Evolutionary conservation across 2,797 vertebrate genomes (phyloP).

Genomic region (Clarias pachynema): DNA sequence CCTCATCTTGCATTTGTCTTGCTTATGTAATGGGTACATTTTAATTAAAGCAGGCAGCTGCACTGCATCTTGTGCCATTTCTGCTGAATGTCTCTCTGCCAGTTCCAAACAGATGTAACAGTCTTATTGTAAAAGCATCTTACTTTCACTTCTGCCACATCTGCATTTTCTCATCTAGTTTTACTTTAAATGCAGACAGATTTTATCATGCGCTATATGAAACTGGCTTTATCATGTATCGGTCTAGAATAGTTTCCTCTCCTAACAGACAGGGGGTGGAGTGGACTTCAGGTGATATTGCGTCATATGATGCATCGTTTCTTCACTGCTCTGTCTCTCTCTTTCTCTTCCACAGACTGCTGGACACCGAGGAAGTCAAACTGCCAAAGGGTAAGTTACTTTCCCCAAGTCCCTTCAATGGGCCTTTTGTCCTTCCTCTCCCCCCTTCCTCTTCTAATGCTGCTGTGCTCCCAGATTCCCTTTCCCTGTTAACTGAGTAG

Average conservation of each 20-base stretch:
- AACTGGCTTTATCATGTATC: slow-evolving; percentile 30
- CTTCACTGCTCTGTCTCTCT: slow-evolving; percentile 45
- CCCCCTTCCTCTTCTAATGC: neutral
- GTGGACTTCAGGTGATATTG: slow-evolving; percentile 53
- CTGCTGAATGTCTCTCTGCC: neutral
- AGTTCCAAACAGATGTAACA: slow-evolving; percentile 16
- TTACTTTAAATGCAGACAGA: slow-evolving; percentile 13
- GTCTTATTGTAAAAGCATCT: slow-evolving; percentile 27
- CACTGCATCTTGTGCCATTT: neutral
- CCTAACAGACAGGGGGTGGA: neutral
- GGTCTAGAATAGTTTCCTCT: neutral
- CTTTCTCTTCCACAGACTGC: slow-evolving; percentile 61
- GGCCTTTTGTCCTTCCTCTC: slow-evolving; percentile 14
- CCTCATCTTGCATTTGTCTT: neutral
- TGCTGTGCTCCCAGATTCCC: slow-evolving; percentile 31
- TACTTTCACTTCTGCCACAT: neutral
- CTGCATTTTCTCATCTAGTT: neutral
- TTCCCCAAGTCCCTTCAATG: slow-evolving; percentile 50
- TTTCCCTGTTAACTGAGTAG: slow-evolving; percentile 24
- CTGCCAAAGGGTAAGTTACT: slow-evolving; percentile 74
- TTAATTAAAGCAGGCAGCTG: slow-evolving; percentile 27
- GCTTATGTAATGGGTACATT: slow-evolving; percentile 8
- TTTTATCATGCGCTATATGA: slow-evolving; percentile 12
- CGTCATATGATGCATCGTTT: slow-evolving; percentile 51
- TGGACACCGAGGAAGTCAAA: slow-evolving; percentile 67